Evolutionary conservation across 2,797 vertebrate species (phyloP), one percentile per base, ranked within the genome.

Genomic region (Coregonus suidteri): DNA sequence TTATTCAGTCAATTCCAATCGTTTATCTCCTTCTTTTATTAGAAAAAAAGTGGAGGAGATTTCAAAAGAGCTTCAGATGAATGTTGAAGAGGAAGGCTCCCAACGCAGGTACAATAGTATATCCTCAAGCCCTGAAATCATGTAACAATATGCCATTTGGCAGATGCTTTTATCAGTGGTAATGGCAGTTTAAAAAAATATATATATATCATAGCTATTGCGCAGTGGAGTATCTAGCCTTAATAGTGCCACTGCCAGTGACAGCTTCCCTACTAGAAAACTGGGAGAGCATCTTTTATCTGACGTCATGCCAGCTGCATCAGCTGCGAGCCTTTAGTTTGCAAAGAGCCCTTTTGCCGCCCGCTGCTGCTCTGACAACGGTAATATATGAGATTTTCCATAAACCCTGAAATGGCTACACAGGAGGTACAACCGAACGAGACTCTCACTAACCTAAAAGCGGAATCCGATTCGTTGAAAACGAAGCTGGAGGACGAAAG

Each of bases 401-500:
- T 47, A 51, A 83, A 85, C 54, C 90, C 92, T 90, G 95, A 97
- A 95, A 99, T 99, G 98, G 98, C 98, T 93, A 96, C 96, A 84
- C 97, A 97, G 93, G 97, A 96, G 84, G 91, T 95, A 91, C 97
- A 94, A 79, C 95, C 97, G 88, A 97, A 95, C 77, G 97, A 99
- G 93, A 97, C 95, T 84, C 90, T 99, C 91, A 90, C 95, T 5
- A 95, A 96, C 77, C 95, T 99, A 79, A 97, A 97, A 85, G 95
- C 89, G 66, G 98, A 99, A 88, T 98, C 98, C 5, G 98, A 99
- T 83, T 95, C 91, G 85, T 95, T 99, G 81, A 99, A 99, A 93
- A 92, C 94, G 84, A 98, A 97, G 88, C 96, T 99, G 91, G 98
- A 99, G 90, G 97, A 99, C 87, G 98, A 99, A 89, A 92, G 98